A percentile compares a stretch with the other conserved stretches of the same genome.
Conservation (phyloP, 2,888 invertebrate species). For the Capitulum mitella region DNA sequence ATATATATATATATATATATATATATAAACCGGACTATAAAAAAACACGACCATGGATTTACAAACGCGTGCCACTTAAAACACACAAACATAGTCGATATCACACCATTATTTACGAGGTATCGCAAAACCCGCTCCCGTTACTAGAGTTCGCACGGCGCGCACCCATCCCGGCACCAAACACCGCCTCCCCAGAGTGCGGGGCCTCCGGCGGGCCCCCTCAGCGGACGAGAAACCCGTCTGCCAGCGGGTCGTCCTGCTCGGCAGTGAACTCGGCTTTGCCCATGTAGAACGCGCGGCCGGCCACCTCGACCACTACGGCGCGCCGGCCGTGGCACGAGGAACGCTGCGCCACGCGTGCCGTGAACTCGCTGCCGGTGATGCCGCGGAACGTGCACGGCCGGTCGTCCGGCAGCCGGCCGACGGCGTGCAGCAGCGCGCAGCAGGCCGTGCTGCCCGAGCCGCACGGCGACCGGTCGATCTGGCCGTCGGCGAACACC, state of each 20-base stretch:
- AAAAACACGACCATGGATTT: too few relatives aligned
- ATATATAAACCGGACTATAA: too few relatives aligned
- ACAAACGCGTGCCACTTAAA: too few relatives aligned
- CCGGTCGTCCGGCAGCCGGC: background rate
- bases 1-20: too few relatives aligned
- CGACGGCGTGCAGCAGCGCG: slow-evolving; percentile 3
- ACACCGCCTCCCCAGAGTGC: too few relatives aligned
- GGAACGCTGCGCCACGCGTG: background rate
- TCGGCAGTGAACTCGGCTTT: background rate
- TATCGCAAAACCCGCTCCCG: too few relatives aligned
- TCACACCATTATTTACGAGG: too few relatives aligned
- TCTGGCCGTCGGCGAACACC: background rate
- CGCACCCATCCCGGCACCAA: too few relatives aligned
- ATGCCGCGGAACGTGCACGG: background rate
- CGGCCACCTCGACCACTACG: background rate
- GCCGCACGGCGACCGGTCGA: background rate
- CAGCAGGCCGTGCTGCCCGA: background rate
- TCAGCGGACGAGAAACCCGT: background rate
- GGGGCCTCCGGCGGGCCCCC: too few relatives aligned
- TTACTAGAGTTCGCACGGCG: too few relatives aligned
- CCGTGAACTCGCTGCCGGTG: background rate
- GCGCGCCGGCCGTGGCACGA: background rate
- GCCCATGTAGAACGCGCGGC: background rate
- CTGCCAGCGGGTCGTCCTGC: background rate
- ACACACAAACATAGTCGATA: too few relatives aligned